Percentiles rank a stretch among this genome's conserved stretches.
Evolutionary conservation across 2,888 invertebrate species (phyloP).

Genomic region (Phytoseiulus persimilis): DNA sequence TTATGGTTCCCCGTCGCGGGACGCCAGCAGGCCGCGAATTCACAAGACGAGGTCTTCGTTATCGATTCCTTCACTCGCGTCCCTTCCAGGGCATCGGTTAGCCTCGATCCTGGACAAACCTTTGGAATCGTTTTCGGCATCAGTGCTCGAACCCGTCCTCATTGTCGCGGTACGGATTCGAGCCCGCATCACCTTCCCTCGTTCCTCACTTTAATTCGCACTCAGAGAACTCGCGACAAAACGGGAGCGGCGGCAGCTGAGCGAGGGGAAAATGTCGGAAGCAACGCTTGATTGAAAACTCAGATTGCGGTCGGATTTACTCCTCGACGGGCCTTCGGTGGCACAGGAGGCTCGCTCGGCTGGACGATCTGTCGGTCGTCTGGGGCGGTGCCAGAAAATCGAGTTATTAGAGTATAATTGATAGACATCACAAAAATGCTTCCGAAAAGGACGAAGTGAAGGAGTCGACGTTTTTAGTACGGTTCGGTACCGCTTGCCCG

Average conservation of each 20-base stretch:
- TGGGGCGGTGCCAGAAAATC: slow-evolving; percentile 6
- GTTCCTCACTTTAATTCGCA: neutral
- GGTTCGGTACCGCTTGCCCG: neutral
- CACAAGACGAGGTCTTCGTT: too few species aligned
- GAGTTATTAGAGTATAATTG: slow-evolving; percentile 36
- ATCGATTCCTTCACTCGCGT: too few species aligned
- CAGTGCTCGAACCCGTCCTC: too few species aligned
- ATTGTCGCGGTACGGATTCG: too few species aligned
- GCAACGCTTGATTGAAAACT: neutral
- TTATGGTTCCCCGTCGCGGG: too few species aligned
- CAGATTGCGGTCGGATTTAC: neutral
- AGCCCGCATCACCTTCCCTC: too few species aligned
- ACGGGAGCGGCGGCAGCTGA: neutral
- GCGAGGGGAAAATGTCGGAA: neutral
- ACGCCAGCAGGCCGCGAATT: too few species aligned
- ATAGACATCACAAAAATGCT: slow-evolving; percentile 37
- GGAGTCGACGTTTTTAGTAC: slow-evolving; percentile 29
- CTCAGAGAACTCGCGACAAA: neutral
- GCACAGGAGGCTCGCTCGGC: neutral
- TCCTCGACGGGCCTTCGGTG: neutral
- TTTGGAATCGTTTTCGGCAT: too few species aligned
- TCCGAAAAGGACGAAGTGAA: slow-evolving; percentile 12
- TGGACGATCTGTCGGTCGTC: neutral
- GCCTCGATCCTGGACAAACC: too few species aligned
- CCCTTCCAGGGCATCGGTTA: too few species aligned